A percentile compares a stretch with the other conserved stretches of the same genome.
Conservation (phyloP, 2,888 invertebrate species). For the Leistus spinibarbis region DNA sequence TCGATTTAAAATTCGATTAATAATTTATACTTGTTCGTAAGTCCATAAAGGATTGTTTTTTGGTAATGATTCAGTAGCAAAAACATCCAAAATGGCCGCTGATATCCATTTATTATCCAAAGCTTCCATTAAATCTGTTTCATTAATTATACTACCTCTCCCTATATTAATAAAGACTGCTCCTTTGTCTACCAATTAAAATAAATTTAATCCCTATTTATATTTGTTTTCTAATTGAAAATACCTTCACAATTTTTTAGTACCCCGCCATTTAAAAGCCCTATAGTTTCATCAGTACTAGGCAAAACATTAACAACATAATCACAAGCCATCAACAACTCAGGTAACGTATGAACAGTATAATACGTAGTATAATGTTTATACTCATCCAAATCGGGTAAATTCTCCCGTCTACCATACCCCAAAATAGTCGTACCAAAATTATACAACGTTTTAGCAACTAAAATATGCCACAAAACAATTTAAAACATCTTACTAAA, state of each 20-base stretch:
- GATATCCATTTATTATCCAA: conserved; percentile 61
- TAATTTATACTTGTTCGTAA: conserved; percentile 56
- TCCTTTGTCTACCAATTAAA: conserved; percentile 47
- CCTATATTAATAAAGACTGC: conserved; percentile 66
- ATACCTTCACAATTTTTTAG: conserved; percentile 58
- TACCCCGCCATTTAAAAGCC: conserved; percentile 58
- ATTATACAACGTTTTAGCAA: conserved; percentile 56
- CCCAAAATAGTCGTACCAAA: conserved; percentile 55
- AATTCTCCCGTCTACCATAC: conserved; percentile 39
- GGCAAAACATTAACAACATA: conserved; percentile 64
- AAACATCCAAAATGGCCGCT: conserved; percentile 64
- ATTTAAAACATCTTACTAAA: conserved; percentile 19
- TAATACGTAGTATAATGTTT: conserved; percentile 48
- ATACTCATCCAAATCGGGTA: conserved; percentile 34
- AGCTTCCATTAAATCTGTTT: conserved; percentile 60
- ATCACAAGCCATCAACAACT: conserved; percentile 59
- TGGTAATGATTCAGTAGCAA: conserved; percentile 61
- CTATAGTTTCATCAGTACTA: conserved; percentile 58
- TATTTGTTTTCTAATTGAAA: neutral
- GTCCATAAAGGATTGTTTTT: conserved; percentile 59
- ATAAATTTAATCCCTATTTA: neutral
- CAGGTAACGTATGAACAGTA: conserved; percentile 49
- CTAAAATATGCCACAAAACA: conserved; percentile 49
- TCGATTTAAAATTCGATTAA: neutral
- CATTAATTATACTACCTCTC: conserved; percentile 62